A percentile compares a stretch with the other conserved stretches of the same genome.
Evolutionary conservation across 92 coral and sea anemone genomes (phyloP).

Genomic region (Siderastrea siderea): DNA sequence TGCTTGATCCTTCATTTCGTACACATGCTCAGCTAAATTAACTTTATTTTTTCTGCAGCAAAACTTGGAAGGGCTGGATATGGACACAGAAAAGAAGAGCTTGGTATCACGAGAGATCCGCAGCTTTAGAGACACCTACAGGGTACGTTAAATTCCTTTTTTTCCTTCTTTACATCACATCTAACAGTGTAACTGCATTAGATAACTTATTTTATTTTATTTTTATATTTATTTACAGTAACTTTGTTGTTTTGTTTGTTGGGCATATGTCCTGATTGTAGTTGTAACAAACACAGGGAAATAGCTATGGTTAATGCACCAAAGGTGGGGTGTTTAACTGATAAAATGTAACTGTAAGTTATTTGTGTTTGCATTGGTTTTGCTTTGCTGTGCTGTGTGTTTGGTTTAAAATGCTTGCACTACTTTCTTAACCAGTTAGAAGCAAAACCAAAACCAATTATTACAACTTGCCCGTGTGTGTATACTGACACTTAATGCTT

Average conservation of each 20-base stretch:
- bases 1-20: neutral
- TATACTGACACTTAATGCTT: no score
- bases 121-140: slow-evolving; percentile 90
- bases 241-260: neutral
- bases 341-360: no score
- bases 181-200: no score
- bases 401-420: no score
- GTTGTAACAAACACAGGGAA: neutral
- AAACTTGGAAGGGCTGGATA: slow-evolving; percentile 96
- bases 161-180: neutral
- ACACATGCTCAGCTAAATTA: neutral
- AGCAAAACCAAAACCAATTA: no score
- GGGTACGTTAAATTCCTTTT: slow-evolving; percentile 70
- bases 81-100: slow-evolving; percentile 95
- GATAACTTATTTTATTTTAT: no score
- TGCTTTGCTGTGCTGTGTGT: no score
- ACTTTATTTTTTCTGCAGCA: slow-evolving; percentile 55
- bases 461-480: no score
- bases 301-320: neutral
- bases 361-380: no score
- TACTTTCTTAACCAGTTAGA: no score
- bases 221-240: no score
- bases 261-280: neutral
- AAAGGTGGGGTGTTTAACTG: no score
- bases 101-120: slow-evolving; percentile 95